Percentiles rank a stretch among this genome's conserved stretches.
Conservation (phyloP, 2,113 vertebrate genomes). For the Phasianus colchicus region DNA sequence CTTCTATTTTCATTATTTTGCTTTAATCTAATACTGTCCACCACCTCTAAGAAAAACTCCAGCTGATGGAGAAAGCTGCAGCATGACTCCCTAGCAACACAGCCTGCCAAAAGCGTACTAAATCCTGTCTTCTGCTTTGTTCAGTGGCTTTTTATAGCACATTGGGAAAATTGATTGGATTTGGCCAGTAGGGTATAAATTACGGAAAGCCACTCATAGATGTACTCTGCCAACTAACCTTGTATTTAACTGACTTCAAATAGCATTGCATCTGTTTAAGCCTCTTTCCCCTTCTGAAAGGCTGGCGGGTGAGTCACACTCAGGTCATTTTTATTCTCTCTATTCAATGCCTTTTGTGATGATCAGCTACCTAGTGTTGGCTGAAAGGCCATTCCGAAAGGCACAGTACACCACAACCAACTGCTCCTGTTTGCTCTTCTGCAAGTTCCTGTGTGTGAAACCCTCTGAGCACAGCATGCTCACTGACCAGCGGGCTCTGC, state of each 20-base stretch:
- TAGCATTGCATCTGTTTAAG: background rate
- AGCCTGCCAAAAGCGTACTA: background rate
- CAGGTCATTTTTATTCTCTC: background rate
- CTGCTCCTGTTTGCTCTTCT: background rate
- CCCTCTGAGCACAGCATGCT: background rate
- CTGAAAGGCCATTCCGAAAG: background rate
- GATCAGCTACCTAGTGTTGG: background rate
- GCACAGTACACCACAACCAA: background rate
- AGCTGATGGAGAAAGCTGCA: background rate
- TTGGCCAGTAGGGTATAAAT: background rate
- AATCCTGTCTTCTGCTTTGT: background rate
- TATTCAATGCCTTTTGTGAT: background rate
- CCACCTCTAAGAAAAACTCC: background rate
- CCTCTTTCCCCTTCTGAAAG: background rate
- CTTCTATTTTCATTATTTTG: background rate
- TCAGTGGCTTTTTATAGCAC: slow-evolving; percentile 1
- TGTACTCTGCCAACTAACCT: background rate
- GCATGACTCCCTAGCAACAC: background rate
- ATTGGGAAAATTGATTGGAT: background rate
- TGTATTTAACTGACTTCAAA: background rate
- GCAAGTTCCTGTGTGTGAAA: background rate
- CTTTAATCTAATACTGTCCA: background rate
- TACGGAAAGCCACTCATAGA: background rate
- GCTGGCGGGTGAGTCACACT: background rate
- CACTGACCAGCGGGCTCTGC: background rate